Evolutionary conservation across 1,140 invertebrate genomes (phyloP), one percentile per base, ranked within the genome.

Genomic region (Drosophila subobscura): DNA sequence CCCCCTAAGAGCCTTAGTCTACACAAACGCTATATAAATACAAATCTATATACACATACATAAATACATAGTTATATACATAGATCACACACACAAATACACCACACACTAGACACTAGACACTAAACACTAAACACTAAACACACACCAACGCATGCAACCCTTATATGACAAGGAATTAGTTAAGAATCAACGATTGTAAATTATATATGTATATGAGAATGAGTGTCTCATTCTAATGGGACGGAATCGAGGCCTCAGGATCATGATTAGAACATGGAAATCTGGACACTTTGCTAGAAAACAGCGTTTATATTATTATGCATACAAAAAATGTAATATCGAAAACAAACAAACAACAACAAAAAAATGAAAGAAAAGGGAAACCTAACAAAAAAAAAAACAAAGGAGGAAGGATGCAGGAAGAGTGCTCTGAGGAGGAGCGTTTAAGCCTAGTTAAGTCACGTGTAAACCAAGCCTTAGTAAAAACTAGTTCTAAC

Each of bases 401-500:
- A 37, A 60, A 27, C 14, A 27, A 42, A 59, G 46, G 58, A 61
- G 37, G 61, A 63, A 77, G 29, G 16, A 66, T 42, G 51, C 46
- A 29, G 20, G 27, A 53, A 10, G 52, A 5, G 22, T 2, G 10
- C 14, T 27, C 14, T 47, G 49, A n/a, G 14, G 47, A 37, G 33
- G 10, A 37, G 33, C 10, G 33, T 37, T 37, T 47, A 67, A 23
- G 64, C 66, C 46, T 85, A 85, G 80, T 74, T 85, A 85, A 85
- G 80, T 85, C 72, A 86, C 72, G 77, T 84, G 76, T 85, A 85
- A 85, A 80, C 81, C 80, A 85, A 85, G 80, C 80, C 80, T 85
- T 85, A 85, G 80, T 85, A 85, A 85, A 81, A 84, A 85, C 80
- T 85, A 85, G 80, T 86, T 85, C 51, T 84, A 79, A 77, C 64